Conservation (phyloP, 2,888 invertebrate genomes). For the Trissolcus brochymenae region DNA sequence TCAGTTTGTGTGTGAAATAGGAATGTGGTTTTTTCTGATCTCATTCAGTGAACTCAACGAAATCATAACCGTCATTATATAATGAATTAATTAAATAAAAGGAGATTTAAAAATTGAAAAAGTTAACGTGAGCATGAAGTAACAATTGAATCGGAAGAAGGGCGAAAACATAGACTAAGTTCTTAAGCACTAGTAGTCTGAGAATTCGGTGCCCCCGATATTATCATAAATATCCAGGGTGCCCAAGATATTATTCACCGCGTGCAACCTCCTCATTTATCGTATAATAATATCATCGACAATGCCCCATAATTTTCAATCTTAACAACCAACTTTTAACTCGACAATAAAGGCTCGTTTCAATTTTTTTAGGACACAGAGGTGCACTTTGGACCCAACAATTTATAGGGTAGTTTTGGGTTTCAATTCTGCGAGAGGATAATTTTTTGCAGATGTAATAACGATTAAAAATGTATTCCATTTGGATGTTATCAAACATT, state of each 20-base stretch:
- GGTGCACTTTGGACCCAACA: conserved; percentile 16
- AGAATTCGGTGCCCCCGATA: conserved; percentile 43
- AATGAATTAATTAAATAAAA: neutral
- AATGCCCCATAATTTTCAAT: conserved; percentile 45
- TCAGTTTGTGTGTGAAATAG: too few species aligned
- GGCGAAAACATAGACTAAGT: conserved; percentile 15
- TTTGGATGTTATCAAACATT: neutral
- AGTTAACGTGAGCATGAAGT: neutral
- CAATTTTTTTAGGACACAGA: conserved; percentile 16
- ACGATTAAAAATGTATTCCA: neutral
- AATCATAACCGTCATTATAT: too few species aligned
- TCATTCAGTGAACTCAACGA: too few species aligned
- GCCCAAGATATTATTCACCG: conserved; percentile 44
- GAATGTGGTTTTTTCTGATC: too few species aligned
- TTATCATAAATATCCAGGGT: conserved; percentile 50
- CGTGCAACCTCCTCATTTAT: conserved; percentile 52
- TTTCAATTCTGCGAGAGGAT: conserved; percentile 6
- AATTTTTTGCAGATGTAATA: conserved; percentile 3
- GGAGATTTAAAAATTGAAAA: too few species aligned
- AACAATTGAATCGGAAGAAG: conserved; percentile 5
- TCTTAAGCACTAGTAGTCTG: conserved; percentile 30
- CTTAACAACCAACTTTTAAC: conserved; percentile 51
- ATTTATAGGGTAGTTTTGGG: conserved; percentile 30
- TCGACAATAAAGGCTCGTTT: conserved; percentile 45
- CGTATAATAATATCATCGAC: conserved; percentile 54